Percentiles rank a stretch among this genome's conserved stretches.
These are phyloP conservation scores for Charina bottae DNA, from an alignment of 2,113 vertebrate species.

Conservation along the genomic window DNA sequence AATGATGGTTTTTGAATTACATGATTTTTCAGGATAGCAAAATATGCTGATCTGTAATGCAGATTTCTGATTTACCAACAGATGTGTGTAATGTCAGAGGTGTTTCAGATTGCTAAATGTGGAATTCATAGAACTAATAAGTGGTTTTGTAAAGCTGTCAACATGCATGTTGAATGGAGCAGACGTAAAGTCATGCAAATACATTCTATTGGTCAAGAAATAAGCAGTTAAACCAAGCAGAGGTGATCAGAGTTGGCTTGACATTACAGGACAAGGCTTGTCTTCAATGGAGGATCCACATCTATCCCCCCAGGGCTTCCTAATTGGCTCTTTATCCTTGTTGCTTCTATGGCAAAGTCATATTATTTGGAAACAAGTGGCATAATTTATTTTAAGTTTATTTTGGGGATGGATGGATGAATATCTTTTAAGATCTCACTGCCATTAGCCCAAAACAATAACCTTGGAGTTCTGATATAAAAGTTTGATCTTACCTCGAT, in stretches of 20 bases:
- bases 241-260: not conserved
- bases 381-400: too few species aligned
- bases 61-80: not conserved
- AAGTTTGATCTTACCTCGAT: too few species aligned
- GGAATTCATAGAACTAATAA: not conserved
- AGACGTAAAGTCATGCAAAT: not conserved
- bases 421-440: too few species aligned
- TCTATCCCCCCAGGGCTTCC: too few species aligned
- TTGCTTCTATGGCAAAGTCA: not conserved
- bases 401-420: too few species aligned
- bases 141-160: not conserved
- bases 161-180: not conserved
- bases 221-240: not conserved
- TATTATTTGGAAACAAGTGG: too few species aligned
- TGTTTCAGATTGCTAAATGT: not conserved
- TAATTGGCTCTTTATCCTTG: not conserved
- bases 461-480: too few species aligned
- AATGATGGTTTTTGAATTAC: not conserved
- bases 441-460: too few species aligned
- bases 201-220: not conserved
- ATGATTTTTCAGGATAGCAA: not conserved
- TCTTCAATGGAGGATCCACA: too few species aligned
- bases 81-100: not conserved
- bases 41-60: not conserved
- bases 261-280: not conserved